phyloP scores from a whole-genome alignment of 30 jellyfish, hydroid and myxozoan species.

The Aurelia coerulea region DNA sequence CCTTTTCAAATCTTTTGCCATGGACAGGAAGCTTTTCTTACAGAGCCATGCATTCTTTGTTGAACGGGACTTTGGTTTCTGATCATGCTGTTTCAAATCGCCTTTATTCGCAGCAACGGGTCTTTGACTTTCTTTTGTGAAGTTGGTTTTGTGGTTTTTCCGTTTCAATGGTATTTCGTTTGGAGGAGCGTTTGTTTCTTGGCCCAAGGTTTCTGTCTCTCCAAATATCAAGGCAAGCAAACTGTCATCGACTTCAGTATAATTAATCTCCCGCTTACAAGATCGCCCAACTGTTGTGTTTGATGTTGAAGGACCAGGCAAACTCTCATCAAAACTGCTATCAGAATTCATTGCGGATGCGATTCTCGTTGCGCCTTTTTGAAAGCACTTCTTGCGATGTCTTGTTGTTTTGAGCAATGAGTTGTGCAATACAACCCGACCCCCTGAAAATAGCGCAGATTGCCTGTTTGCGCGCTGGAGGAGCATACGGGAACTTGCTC shows the following conservation, averaged over 20 bases:
- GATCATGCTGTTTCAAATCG: slow-evolving; percentile 27
- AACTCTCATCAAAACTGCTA: slow-evolving; percentile 8
- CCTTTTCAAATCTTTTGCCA: slow-evolving; percentile 21
- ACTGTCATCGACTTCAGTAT: slow-evolving; percentile 39
- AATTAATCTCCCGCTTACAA: slow-evolving; percentile 28
- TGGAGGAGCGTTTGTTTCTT: too few species aligned
- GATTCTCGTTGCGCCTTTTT: too few species aligned
- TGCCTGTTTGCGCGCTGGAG: slow-evolving; percentile 15
- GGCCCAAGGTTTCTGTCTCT: too few species aligned
- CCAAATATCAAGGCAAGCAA: neutral
- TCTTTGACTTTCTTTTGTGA: too few species aligned
- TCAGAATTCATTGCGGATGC: slow-evolving; percentile 18
- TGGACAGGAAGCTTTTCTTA: slow-evolving; percentile 43
- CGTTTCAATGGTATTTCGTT: too few species aligned
- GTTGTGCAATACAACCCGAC: slow-evolving; percentile 5
- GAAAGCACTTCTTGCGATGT: too few species aligned
- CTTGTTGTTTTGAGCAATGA: neutral
- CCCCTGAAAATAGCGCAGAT: slow-evolving; percentile 15
- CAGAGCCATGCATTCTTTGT: slow-evolving; percentile 27
- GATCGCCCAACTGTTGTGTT: neutral
- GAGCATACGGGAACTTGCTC: slow-evolving; percentile 39
- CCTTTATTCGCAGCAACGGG: neutral
- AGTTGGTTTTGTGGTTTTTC: too few species aligned
- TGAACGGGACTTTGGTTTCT: slow-evolving; percentile 26
- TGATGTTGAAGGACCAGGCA: slow-evolving; percentile 41